A percentile compares a stretch with the other conserved stretches of the same genome.
phyloP scores from a whole-genome alignment of 2,797 vertebrate genomes.

The Platalea minor region DNA sequence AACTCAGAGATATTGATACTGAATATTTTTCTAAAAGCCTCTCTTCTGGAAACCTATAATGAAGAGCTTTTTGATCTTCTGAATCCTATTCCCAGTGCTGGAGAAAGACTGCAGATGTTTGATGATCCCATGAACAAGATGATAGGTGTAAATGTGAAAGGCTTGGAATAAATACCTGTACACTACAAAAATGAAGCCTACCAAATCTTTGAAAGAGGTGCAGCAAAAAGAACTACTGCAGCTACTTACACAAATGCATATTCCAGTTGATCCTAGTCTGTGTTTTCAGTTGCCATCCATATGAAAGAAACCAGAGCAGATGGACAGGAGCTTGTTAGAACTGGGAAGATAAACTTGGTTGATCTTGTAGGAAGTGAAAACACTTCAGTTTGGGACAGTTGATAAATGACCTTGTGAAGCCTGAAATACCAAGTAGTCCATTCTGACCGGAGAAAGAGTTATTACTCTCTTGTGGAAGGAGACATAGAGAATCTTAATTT shows the following conservation, averaged over 20 bases:
- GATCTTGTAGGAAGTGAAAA: slow-evolving; percentile 88
- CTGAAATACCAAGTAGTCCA: slow-evolving; percentile 89
- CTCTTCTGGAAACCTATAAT: slow-evolving; percentile 87
- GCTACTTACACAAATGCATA: slow-evolving; percentile 87
- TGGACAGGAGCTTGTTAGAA: slow-evolving; percentile 89
- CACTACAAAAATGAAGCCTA: slow-evolving; percentile 89
- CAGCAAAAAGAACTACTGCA: slow-evolving; percentile 85
- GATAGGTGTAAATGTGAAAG: slow-evolving; percentile 86
- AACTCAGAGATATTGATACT: slow-evolving; percentile 78
- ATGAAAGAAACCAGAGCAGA: slow-evolving; percentile 86
- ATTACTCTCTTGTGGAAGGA: slow-evolving; percentile 87
- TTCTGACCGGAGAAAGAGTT: slow-evolving; percentile 84
- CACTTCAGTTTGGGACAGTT: slow-evolving; percentile 82
- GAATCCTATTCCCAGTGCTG: slow-evolving; percentile 78
- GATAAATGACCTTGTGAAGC: slow-evolving; percentile 88
- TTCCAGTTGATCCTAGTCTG: slow-evolving; percentile 86
- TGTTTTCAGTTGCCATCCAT: slow-evolving; percentile 86
- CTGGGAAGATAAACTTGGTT: slow-evolving; percentile 88
- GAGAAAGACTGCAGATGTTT: slow-evolving; percentile 85
- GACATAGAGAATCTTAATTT: slow-evolving; percentile 88
- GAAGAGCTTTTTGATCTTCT: slow-evolving; percentile 88
- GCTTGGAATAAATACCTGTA: slow-evolving; percentile 85
- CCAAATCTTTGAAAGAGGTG: slow-evolving; percentile 83
- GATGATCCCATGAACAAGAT: slow-evolving; percentile 88
- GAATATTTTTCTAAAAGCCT: slow-evolving; percentile 85